Conservation (phyloP, 2,113 vertebrate genomes). For the Elaphurus davidianus region DNA sequence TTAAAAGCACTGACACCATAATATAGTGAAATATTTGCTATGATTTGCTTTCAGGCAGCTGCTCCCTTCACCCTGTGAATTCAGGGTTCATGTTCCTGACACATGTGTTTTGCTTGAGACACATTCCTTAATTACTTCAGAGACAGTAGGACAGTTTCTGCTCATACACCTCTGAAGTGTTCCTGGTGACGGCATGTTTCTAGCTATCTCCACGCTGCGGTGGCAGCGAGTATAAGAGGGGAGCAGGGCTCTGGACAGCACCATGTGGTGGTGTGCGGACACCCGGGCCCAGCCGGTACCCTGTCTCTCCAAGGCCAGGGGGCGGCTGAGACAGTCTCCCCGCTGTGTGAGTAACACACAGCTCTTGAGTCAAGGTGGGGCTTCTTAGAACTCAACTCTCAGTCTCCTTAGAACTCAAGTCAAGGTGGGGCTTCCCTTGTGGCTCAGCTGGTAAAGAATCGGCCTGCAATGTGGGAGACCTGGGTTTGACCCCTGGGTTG, state of each 20-base stretch:
- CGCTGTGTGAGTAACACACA: fast-evolving
- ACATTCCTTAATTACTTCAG: background rate
- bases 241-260: too few species aligned
- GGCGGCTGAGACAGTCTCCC: too few species aligned
- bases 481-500: background rate
- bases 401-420: background rate
- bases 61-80: background rate
- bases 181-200: background rate
- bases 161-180: background rate
- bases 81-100: background rate
- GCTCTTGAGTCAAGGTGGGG: background rate
- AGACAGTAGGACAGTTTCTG: background rate
- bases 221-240: background rate
- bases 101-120: background rate
- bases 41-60: background rate
- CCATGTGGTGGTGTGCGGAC: fast-evolving
- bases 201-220: fast-evolving
- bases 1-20: background rate
- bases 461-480: background rate
- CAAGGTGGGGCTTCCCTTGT: background rate
- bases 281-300: fast-evolving
- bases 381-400: background rate
- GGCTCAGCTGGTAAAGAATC: background rate
- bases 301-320: background rate
- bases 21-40: background rate